Percentiles rank a stretch among this genome's conserved stretches.
Evolutionary conservation across 1,140 invertebrate genomes (phyloP).

Genomic region (Acromyrmex echinatior): DNA sequence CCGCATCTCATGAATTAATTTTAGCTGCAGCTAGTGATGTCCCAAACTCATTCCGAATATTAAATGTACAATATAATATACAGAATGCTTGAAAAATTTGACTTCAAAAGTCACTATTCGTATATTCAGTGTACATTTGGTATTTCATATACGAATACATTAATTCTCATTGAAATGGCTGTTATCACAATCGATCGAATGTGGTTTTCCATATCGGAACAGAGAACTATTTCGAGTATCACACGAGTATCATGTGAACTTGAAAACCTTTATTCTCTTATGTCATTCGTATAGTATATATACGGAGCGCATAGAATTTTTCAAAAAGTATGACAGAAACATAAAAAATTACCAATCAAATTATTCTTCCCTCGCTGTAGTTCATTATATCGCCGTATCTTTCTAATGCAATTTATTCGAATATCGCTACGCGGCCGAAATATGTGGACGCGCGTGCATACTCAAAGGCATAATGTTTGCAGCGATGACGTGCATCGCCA

Average conservation of each 20-base stretch:
- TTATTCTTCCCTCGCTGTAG: constrained; percentile 20
- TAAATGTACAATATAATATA: not conserved
- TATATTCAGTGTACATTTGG: not conserved
- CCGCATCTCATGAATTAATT: constrained; percentile 37
- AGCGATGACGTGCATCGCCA: constrained; percentile 9
- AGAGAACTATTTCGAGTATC: not conserved
- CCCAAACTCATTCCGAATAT: constrained; percentile 6
- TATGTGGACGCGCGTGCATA: constrained; percentile 37
- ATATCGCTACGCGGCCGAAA: constrained; percentile 76
- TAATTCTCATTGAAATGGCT: constrained; percentile 27
- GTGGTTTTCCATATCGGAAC: not conserved
- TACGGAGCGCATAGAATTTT: constrained; percentile 48
- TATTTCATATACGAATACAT: not conserved
- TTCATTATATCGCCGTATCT: constrained; percentile 57
- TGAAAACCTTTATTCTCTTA: constrained; percentile 19
- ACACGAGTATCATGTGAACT: not conserved
- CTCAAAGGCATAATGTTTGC: constrained; percentile 57
- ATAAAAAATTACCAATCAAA: not conserved
- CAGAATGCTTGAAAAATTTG: not conserved
- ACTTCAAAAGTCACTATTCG: not conserved
- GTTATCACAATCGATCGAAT: constrained; percentile 45
- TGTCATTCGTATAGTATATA: constrained; percentile 33
- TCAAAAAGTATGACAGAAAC: constrained; percentile 15
- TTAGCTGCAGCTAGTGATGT: not conserved
- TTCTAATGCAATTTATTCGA: constrained; percentile 73